Base-by-base conservation (phyloP, 2,888 invertebrate genomes). In the Electrophaes corylata region DNA sequence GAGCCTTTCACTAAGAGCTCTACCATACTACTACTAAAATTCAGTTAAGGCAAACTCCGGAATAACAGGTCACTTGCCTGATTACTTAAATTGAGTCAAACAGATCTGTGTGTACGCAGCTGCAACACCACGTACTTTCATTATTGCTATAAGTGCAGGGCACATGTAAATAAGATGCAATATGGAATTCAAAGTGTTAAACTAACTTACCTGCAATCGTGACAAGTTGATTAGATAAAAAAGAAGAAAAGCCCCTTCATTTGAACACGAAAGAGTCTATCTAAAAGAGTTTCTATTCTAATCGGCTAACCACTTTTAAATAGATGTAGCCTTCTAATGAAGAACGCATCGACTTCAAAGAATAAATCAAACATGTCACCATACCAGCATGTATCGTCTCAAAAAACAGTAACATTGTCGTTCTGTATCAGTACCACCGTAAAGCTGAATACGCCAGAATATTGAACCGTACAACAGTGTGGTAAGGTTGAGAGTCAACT, bases 321-420 rank as follows among this genome's bases (percentile, higher is more conserved):
- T 31, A 37, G 58, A 29, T 47, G 57, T 52, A 46, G 50, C 49
- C 51, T 49, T 20, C 54, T 67, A 64, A 67, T 55, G 60, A 67
- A 58, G 49, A 37, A 39, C 44, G 57, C 41, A 61, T 63, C 55
- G 57, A 64, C 62, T 60, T 65, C 65, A 65, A 68, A 65, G 65
- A 64, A 69, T 67, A 69, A 67, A 69, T 67, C 69, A 69, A 66
- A 67, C 58, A 62, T 65, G 69, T 65, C 69, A 69, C 55, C 63
- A 50, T 51, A 62, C 20, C 57, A 58, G 45, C 56, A 53, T 60
- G 68, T 62, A 53, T 49, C 60, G 52, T 59, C 64, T 66, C 57
- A 65, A 65, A 69, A 64, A 64, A 64, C 65, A 57, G 57, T 56
- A 64, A 64, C 67, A 67, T 62, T 67, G 65, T 65, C 60, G 51